These are phyloP conservation scores for Aphodius sticticus DNA, from an alignment of 2,888 invertebrate species.

Conservation along the genomic window DNA sequence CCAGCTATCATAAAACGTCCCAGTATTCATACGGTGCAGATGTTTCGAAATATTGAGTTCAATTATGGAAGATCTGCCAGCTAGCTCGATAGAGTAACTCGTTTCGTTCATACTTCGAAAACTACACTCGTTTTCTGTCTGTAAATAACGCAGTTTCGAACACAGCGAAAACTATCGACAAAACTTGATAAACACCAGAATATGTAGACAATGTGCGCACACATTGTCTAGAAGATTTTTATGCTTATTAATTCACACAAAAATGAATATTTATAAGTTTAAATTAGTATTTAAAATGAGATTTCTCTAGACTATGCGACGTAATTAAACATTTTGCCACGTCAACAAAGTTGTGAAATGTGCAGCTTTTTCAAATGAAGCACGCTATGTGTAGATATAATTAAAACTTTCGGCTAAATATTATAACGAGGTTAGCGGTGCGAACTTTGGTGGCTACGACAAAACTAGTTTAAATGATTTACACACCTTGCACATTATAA, in stretches of 20 bases:
- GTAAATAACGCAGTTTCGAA: neutral
- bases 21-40: constrained; percentile 10
- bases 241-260: neutral
- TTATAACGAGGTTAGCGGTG: neutral
- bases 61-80: constrained; percentile 9
- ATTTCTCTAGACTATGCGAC: neutral
- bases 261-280: neutral
- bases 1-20: constrained; percentile 6
- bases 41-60: constrained; percentile 24
- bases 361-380: neutral
- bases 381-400: neutral
- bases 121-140: neutral
- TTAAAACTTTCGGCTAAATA: neutral
- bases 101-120: neutral
- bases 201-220: neutral
- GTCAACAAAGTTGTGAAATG: neutral
- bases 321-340: neutral
- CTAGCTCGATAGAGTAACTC: neutral
- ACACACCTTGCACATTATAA: neutral
- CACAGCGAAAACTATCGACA: neutral
- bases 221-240: neutral
- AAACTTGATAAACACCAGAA: neutral
- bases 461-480: neutral
- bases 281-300: neutral
- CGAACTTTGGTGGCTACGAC: neutral